Conservation (phyloP, 2,888 invertebrate species). For the Rugalucina vietnamica region DNA sequence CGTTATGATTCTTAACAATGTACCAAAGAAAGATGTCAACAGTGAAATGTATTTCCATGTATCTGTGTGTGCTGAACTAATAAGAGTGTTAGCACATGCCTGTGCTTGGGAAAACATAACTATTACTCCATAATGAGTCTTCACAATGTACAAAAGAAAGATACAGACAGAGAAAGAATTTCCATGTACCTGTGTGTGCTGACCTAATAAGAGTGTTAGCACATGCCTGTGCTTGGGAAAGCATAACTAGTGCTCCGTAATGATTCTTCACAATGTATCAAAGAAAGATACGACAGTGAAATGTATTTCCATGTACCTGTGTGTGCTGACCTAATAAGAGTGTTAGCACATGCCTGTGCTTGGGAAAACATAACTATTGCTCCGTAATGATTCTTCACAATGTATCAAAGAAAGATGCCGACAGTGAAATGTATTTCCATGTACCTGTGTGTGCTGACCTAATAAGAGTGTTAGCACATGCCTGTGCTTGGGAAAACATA, state of each 20-base stretch:
- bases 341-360: not conserved
- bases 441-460: not conserved
- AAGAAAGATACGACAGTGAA: too few relatives aligned
- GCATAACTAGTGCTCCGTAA: not conserved
- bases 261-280: too few relatives aligned
- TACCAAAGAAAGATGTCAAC: too few relatives aligned
- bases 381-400: not conserved
- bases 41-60: too few relatives aligned
- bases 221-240: not conserved
- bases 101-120: too few relatives aligned
- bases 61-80: too few relatives aligned
- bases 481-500: not conserved
- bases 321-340: not conserved
- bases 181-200: not conserved
- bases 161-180: not conserved
- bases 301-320: not conserved
- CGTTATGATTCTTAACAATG: too few relatives aligned
- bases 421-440: not conserved
- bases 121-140: too few relatives aligned
- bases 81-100: too few relatives aligned
- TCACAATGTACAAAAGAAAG: too few relatives aligned
- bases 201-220: not conserved
- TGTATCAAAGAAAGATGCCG: not conserved
- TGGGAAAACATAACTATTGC: not conserved
- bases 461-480: not conserved